A percentile compares a stretch with the other conserved stretches of the same genome.
Conservation (phyloP, 2,888 invertebrate genomes). For the Chrysolina haemoptera region DNA sequence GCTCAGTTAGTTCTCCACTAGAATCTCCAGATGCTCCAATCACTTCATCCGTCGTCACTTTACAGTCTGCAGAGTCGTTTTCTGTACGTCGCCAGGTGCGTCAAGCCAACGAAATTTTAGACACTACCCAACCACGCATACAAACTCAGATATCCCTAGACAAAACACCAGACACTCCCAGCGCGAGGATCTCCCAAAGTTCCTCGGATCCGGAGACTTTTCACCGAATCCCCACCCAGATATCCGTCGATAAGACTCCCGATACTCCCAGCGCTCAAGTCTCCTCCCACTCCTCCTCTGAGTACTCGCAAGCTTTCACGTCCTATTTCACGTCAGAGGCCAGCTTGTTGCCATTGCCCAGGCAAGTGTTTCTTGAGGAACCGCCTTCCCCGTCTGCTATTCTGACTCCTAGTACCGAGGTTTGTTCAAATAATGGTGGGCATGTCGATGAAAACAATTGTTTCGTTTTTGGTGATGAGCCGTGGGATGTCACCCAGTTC, state of each 20-base stretch:
- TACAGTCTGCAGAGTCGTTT: conserved; percentile 77
- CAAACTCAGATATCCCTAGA: conserved; percentile 44
- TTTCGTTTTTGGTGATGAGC: conserved; percentile 65
- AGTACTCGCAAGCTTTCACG: conserved; percentile 64
- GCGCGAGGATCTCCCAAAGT: conserved; percentile 75
- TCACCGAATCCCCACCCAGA: conserved; percentile 47
- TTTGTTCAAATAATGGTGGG: conserved; percentile 62
- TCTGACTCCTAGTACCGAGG: conserved; percentile 73
- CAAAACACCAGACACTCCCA: conserved; percentile 79
- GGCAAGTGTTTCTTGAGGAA: conserved; percentile 53
- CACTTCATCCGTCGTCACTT: conserved; percentile 78
- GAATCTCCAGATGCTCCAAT: conserved; percentile 85
- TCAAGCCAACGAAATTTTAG: conserved; percentile 49
- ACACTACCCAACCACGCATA: conserved; percentile 51
- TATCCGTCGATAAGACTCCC: conserved; percentile 71
- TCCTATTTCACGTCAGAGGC: conserved; percentile 65
- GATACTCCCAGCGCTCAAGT: conserved; percentile 81
- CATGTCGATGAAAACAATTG: conserved; percentile 63
- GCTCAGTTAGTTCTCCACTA: conserved; percentile 86
- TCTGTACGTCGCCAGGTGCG: conserved; percentile 71
- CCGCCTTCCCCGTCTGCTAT: conserved; percentile 74
- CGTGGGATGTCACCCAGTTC: conserved; percentile 67
- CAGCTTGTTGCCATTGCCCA: conserved; percentile 59
- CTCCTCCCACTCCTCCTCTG: conserved; percentile 64
- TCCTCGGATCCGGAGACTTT: conserved; percentile 24